Base-by-base conservation (phyloP, 2,888 invertebrate genomes). In the Archips crataeganus region DNA sequence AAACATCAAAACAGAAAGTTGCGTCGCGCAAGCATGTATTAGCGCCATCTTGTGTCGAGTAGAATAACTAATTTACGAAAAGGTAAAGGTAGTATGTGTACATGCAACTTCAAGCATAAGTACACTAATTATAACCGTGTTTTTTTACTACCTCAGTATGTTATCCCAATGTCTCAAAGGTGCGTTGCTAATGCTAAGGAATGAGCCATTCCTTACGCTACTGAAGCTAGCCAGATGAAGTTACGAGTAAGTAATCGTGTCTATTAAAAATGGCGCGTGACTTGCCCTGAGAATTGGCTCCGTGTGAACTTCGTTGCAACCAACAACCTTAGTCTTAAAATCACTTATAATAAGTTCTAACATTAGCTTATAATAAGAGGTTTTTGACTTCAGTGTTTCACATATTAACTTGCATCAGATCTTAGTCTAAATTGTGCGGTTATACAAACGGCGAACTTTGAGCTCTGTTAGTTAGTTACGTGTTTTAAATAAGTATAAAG, bases 321-420 rank as follows among this genome's bases (percentile, higher is more conserved):
- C 57, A 32, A 32, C 57, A 54, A 54, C 54, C 64, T 65, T 51
- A 74, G 34, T 61, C 63, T 69, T 70, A 72, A 54, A 32, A 10
- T 66, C 15, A 39, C 51, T 69, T 69, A 69, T n/a, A 60, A 39
- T 74, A 74, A 64, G 69, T 51, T 64, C 49, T 59, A 65, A 36
- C 4, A 69, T 64, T 64, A 74, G 51, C 45, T 36, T 42, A 13
- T 32, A 9, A 47, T 67, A 74, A 67, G 62, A 61, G 39, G 57
- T 74, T 74, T 74, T 71, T 61, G 71, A 74, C 71, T 74, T 69
- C 63, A 51, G 45, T 69, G 64, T 74, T 70, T 61, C 74, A 54
- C 64, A 80, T 88, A 89, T 87, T 86, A 89, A 91, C 92, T 94
- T 92, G 91, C 93, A 91, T 92, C 94, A 91, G 90, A 90, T 87